Evolutionary conservation across 2,888 invertebrate species (phyloP), one percentile per base, ranked within the genome.

Genomic region (Drosophila parthenogenetica): DNA sequence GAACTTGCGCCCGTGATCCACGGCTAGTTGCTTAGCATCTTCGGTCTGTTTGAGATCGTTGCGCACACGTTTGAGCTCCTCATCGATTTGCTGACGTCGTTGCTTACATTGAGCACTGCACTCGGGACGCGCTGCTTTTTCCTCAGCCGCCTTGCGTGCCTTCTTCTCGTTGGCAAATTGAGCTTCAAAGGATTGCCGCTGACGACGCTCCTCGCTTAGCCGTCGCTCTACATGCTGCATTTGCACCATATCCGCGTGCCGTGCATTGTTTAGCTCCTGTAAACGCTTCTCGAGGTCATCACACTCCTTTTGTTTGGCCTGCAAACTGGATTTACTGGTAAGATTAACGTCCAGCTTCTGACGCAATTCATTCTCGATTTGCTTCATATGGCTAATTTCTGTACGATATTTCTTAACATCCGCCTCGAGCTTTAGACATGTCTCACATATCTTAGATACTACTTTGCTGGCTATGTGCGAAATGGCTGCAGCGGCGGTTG

Each of bases 251-350:
- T 97, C 98, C 78, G 95, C 93, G 90, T 96, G 95, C 55, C 96
- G 95, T 76, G 95, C 94, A 73, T 94, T 94, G 64, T 94, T 94
- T 77, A 96, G 92, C 89, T 95, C 95, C 90, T 97, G 96, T 90
- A 98, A 75, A 49, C 96, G 96, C 91, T 95, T 95, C 91, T 98
- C 98, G 83, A 98, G 93, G 90, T 96, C 96, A 87, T 98, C 97
- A 91, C 97, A 96, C 90, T 97, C 97, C 90, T 91, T 91, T 81
- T 92, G 92, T 87, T 92, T 92, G 89, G 96, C 95, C 93, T 96
- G 96, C 91, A 97, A 94, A 92, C 98, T 97, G 81, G 95, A 94
- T 89, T 97, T 97, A 69, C 94, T 94, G 61, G 94, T 94, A 51
- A 95, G 93, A 82, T 95, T 93, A 32, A 93, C 92, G 43, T 93